phyloP scores from a whole-genome alignment of 2,888 invertebrate species.

The Standfussiana lucernea region DNA sequence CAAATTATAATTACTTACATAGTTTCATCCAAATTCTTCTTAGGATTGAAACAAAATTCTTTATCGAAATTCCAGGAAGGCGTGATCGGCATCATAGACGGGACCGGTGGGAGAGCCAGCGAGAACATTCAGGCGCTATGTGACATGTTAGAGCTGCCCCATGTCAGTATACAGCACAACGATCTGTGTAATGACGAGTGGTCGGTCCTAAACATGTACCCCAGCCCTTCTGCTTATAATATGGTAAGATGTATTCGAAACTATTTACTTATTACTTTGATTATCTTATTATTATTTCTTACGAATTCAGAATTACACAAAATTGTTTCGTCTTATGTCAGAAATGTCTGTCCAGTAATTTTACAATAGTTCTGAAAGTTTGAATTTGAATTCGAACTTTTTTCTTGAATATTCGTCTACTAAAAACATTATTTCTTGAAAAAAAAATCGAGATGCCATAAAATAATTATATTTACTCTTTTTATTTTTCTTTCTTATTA shows the following conservation, averaged over 20 bases:
- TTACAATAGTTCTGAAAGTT: neutral
- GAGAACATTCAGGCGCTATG: conserved; percentile 96
- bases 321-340: neutral
- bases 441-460: conserved; percentile 13
- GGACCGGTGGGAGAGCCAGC: conserved; percentile 92
- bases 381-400: neutral
- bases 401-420: neutral
- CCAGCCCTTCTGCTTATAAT: conserved; percentile 87
- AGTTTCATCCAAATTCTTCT: neutral
- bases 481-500: neutral
- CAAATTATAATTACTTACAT: neutral
- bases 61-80: conserved; percentile 90
- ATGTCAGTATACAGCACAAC: conserved; percentile 95
- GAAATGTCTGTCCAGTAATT: neutral
- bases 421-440: neutral
- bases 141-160: conserved; percentile 95
- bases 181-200: conserved; percentile 86
- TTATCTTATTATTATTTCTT: conserved; percentile 3
- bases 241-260: conserved; percentile 70
- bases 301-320: neutral
- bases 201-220: conserved; percentile 93
- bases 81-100: conserved; percentile 96
- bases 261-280: neutral
- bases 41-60: neutral
- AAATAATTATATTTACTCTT: neutral